phyloP scores from a whole-genome alignment of 2,888 invertebrate species.

The Andrena trimmerana region DNA sequence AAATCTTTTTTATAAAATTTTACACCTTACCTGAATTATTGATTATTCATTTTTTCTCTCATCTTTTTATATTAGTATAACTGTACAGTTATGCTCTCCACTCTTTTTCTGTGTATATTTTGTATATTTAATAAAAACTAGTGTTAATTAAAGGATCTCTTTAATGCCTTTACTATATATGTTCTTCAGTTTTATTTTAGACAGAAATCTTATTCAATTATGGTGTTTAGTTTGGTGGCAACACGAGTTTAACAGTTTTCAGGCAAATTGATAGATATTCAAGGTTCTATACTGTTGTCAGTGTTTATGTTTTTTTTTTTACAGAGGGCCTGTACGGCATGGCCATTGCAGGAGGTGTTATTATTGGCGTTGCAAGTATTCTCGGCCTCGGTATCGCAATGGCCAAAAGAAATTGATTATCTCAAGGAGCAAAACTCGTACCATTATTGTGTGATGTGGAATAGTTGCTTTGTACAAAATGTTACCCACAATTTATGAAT shows the following conservation, averaged over 20 bases:
- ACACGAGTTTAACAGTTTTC: neutral
- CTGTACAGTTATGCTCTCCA: slow-evolving; percentile 7
- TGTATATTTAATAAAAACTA: slow-evolving; percentile 55
- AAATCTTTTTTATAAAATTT: slow-evolving; percentile 9
- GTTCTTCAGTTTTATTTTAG: neutral
- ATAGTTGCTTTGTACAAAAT: slow-evolving; percentile 50
- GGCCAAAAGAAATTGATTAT: slow-evolving; percentile 85
- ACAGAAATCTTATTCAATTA: neutral
- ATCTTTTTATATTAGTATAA: neutral
- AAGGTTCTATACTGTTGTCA: slow-evolving; percentile 17
- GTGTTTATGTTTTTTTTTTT: slow-evolving; percentile 76
- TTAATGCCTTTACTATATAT: slow-evolving; percentile 46
- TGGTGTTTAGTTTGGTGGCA: neutral
- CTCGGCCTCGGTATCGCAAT: slow-evolving; percentile 94
- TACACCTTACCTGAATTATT: neutral
- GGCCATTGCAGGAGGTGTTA: slow-evolving; percentile 95
- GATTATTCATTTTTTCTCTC: neutral
- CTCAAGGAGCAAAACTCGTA: slow-evolving; percentile 25
- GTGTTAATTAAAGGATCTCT: slow-evolving; percentile 31
- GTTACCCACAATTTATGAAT: slow-evolving; percentile 38
- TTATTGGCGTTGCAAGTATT: slow-evolving; percentile 92
- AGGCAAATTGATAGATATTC: neutral
- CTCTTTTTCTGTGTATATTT: slow-evolving; percentile 43
- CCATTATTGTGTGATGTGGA: slow-evolving; percentile 52
- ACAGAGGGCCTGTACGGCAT: slow-evolving; percentile 94